These are phyloP conservation scores for Bothrops jararaca DNA, from an alignment of 2,113 vertebrate genomes.

Conservation along the genomic window DNA sequence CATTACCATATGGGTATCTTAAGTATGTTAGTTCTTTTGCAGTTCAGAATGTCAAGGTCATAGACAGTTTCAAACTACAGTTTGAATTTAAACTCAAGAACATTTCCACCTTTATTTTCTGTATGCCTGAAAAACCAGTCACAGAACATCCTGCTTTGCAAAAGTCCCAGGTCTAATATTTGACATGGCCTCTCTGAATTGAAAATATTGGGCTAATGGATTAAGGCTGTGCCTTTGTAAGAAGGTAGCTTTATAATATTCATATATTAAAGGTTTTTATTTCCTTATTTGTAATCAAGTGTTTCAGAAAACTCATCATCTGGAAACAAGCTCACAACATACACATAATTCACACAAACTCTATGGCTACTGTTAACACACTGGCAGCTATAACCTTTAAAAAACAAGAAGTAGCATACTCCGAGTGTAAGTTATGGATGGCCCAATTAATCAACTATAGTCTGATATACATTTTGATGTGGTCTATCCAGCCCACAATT, in stretches of 20 bases:
- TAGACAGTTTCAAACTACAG: not conserved
- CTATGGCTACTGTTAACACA: not conserved
- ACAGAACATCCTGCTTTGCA: no score
- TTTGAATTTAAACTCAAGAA: not conserved
- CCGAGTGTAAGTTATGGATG: constrained; percentile 15
- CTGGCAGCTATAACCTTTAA: constrained; percentile 20
- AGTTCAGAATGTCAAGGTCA: not conserved
- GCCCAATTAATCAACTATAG: constrained; percentile 38
- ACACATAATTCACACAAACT: constrained; percentile 1
- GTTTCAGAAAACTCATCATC: not conserved
- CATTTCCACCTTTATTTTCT: not conserved
- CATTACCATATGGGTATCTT: no score
- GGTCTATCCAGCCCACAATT: constrained; percentile 54
- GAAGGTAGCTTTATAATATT: no score
- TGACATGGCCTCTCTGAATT: no score
- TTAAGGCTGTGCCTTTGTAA: no score
- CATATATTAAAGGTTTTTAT: no score
- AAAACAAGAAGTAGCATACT: not conserved
- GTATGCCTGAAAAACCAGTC: not conserved
- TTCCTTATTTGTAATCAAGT: not conserved
- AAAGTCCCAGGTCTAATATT: no score
- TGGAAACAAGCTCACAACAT: not conserved
- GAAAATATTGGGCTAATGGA: no score
- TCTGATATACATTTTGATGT: constrained; percentile 49
- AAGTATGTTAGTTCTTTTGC: no score